Percentiles rank a stretch among this genome's conserved stretches.
Evolutionary conservation across 2,888 invertebrate species (phyloP).

Genomic region (Drosophila nigricruria): DNA sequence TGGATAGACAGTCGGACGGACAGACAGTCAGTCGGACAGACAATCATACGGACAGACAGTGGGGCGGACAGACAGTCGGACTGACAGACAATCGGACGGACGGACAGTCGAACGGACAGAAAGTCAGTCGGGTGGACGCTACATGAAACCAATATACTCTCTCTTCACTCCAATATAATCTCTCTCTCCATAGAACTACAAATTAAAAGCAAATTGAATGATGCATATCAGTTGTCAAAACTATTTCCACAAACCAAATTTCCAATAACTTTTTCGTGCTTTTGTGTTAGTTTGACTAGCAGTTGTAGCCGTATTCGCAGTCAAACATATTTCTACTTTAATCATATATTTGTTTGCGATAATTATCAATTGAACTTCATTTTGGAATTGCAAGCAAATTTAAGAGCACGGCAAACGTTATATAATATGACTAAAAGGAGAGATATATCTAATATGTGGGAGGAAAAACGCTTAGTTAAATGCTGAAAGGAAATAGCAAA

Average conservation of each 20-base stretch:
- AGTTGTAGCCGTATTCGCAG: background rate
- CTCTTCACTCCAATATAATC: background rate
- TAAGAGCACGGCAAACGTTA: background rate
- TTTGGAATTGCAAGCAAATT: background rate
- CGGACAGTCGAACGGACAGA: background rate
- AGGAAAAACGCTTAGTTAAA: background rate
- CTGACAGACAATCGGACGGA: background rate
- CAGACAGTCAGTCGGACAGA: background rate
- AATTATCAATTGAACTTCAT: background rate
- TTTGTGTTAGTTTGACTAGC: background rate
- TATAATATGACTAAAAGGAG: background rate
- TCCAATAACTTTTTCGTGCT: background rate
- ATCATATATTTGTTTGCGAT: background rate
- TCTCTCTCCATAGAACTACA: background rate
- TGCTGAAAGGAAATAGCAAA: conserved; percentile 17
- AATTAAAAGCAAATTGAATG: background rate
- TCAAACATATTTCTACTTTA: background rate
- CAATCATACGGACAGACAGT: background rate
- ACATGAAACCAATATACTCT: background rate
- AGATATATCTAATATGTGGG: conserved; percentile 19
- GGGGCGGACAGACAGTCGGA: background rate
- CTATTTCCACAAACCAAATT: background rate
- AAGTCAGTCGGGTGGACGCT: background rate
- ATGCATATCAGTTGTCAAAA: background rate
- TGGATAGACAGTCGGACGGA: background rate